phyloP scores from a whole-genome alignment of 30 jellyfish, hydroid and myxozoan species.

The Morbakka virulenta region DNA sequence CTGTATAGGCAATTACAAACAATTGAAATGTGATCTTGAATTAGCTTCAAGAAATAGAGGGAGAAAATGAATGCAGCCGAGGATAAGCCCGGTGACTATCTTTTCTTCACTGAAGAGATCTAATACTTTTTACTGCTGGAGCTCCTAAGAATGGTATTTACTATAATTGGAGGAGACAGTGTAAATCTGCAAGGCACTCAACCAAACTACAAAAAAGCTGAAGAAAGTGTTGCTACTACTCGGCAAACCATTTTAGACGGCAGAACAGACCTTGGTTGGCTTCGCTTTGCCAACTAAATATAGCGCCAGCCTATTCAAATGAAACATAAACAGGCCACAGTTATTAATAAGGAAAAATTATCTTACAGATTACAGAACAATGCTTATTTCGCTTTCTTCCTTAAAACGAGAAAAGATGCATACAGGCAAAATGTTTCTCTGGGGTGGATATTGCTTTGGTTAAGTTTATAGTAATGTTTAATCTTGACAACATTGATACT shows the following conservation, averaged over 20 bases:
- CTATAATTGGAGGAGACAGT: conserved; percentile 53
- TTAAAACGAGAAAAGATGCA: too few species aligned
- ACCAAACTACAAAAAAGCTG: conserved; percentile 14
- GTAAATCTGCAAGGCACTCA: conserved; percentile 42
- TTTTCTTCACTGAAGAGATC: conserved; percentile 34
- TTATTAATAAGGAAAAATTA: too few species aligned
- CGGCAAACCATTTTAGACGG: conserved; percentile 12
- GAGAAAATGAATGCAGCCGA: conserved; percentile 34
- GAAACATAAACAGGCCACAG: too few species aligned
- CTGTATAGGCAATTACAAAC: conserved; percentile 45
- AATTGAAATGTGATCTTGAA: conserved; percentile 10
- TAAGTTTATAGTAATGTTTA: too few species aligned
- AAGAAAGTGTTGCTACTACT: background rate
- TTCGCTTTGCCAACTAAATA: too few species aligned
- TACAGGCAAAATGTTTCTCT: too few species aligned
- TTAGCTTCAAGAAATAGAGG: conserved; percentile 45
- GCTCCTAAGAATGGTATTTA: conserved; percentile 29
- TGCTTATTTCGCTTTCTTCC: too few species aligned
- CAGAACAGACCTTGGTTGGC: too few species aligned
- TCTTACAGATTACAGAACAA: too few species aligned
- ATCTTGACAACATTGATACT: too few species aligned
- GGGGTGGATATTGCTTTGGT: too few species aligned
- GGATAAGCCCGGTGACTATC: conserved; percentile 47
- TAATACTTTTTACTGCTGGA: conserved; percentile 18
- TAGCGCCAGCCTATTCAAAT: too few species aligned